Percentiles rank a stretch among this genome's conserved stretches.
These are phyloP conservation scores for Hypselothyrea guttata DNA, from an alignment of 2,888 invertebrate genomes.

Conservation along the genomic window DNA sequence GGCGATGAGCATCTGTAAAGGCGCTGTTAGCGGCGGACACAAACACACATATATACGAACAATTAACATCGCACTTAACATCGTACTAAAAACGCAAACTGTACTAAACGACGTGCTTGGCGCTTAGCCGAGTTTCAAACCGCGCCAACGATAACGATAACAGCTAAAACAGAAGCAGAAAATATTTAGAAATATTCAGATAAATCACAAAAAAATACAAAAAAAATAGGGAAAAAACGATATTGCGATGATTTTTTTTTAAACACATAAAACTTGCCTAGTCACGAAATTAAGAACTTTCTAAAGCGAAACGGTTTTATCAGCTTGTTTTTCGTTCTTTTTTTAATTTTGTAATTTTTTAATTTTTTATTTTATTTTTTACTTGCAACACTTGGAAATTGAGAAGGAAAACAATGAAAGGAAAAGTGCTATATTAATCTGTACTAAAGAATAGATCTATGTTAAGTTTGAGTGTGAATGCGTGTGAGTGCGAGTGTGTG, in stretches of 20 bases:
- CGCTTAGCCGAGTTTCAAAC: conserved; percentile 51
- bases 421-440: conserved; percentile 69
- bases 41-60: conserved; percentile 43
- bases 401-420: conserved; percentile 37
- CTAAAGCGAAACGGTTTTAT: conserved; percentile 51
- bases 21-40: conserved; percentile 8
- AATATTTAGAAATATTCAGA: conserved; percentile 4
- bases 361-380: too few relatives aligned
- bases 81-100: conserved; percentile 25
- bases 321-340: conserved; percentile 39
- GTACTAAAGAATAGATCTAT: conserved; percentile 58
- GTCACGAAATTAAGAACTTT: conserved; percentile 74
- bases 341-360: conserved; percentile 36
- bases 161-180: conserved; percentile 23
- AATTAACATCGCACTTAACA: conserved; percentile 66
- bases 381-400: too few relatives aligned
- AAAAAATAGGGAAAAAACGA: conserved; percentile 18
- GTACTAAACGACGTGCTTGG: conserved; percentile 43
- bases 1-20: conserved; percentile 90
- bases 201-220: conserved; percentile 17
- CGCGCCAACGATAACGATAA: conserved; percentile 19
- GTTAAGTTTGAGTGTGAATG: conserved; percentile 41
- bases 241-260: conserved; percentile 45
- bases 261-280: conserved; percentile 68
- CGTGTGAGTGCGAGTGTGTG: conserved; percentile 6